Evolutionary conservation across 1,140 invertebrate genomes (phyloP), one percentile per base, ranked within the genome.

Genomic region (Drosophila eugracilis): DNA sequence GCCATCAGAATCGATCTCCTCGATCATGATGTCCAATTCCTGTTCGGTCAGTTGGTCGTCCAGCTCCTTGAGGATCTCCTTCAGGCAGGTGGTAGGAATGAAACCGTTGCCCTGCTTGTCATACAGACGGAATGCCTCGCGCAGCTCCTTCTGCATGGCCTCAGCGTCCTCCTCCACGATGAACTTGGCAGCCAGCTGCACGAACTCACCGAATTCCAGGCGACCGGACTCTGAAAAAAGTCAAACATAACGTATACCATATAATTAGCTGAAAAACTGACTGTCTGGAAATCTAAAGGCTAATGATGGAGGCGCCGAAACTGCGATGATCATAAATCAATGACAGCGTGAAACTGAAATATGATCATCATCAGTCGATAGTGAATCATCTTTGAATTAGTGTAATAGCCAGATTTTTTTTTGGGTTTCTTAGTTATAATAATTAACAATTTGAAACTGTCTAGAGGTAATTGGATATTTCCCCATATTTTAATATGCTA

Each of bases 1-100:
- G 73, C 97, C 97, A 92, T 98, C 97, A 42, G 97, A 97, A 92
- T 99, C 98, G 90, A 98, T 98, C 94, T 99, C 98, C 85, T 98
- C 97, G 90, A 99, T 98, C 95, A 98, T 98, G 91, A 97, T 96
- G 83, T 98, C 97, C 72, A 99, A 93, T 92, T 98, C 97, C 57
- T 96, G 95, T 60, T 98, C 96, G 24, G 97, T 98, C 39, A 99
- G 93, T 91, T 98, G 97, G 91, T 98, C 97, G 83, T 99, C 97
- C 53, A 99, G 92, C 92, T 98, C 97, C 58, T 96, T 94, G 9
- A 99, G 93, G 86, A 99, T 98, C 93, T 98, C 97, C 77, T 96
- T 95, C 48, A 99, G 93, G 92, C 97, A 97, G 39, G 96, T 95
- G 37, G 98, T 98, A 78, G 97, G 97, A 92, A 99, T 99, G 93